Conservation (phyloP, 2,888 invertebrate species). For the Poecilus cupreus region DNA sequence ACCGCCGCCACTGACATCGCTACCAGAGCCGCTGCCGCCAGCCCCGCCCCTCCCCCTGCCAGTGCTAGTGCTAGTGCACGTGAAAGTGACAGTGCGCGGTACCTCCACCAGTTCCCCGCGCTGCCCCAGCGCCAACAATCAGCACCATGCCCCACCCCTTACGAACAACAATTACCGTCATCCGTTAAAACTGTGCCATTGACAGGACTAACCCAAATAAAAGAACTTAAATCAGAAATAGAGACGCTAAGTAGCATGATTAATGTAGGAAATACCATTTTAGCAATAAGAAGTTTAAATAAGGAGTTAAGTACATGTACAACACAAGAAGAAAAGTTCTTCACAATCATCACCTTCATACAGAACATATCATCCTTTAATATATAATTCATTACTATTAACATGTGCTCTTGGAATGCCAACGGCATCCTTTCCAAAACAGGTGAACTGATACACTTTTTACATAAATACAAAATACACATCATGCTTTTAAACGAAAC, state of each 20-base stretch:
- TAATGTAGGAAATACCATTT: background rate
- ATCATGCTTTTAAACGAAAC: background rate
- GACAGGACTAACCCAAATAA: background rate
- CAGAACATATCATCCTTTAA: background rate
- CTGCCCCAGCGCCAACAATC: background rate
- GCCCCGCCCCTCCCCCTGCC: too few relatives aligned
- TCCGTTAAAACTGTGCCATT: background rate
- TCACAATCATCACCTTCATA: background rate
- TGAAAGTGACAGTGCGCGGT: background rate
- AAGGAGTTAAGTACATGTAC: background rate
- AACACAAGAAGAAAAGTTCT: background rate
- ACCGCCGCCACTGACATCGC: too few relatives aligned
- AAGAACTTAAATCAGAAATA: background rate
- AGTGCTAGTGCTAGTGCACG: background rate
- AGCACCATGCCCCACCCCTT: background rate
- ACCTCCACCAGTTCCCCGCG: background rate
- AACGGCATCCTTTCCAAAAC: background rate
- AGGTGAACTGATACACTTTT: background rate
- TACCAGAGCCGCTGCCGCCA: background rate
- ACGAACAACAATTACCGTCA: background rate
- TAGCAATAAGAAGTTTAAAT: background rate
- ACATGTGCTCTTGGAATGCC: background rate
- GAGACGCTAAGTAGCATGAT: background rate
- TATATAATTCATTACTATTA: background rate
- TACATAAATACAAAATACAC: background rate